Evolutionary conservation across 2,113 vertebrate genomes (phyloP).

Genomic region (Ascaphus truei): DNA sequence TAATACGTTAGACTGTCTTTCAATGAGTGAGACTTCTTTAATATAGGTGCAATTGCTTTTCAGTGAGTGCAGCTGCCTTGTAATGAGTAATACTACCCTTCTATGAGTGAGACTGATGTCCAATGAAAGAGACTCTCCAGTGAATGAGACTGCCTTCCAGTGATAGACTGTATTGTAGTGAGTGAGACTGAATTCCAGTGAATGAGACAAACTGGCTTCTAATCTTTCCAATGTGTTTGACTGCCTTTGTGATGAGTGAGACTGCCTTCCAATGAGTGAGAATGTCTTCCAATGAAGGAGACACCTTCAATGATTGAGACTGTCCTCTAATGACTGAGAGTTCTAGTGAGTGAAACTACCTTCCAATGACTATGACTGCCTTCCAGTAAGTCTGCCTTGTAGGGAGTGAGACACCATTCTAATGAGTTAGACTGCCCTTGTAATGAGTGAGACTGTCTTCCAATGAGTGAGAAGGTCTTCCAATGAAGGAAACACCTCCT

Average conservation of each 20-base stretch:
- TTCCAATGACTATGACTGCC: background rate
- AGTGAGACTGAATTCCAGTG: background rate
- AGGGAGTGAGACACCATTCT: background rate
- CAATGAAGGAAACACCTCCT: background rate
- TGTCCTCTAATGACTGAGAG: background rate
- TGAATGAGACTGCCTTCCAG: background rate
- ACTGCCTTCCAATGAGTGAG: background rate
- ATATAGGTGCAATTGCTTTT: too few species aligned
- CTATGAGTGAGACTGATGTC: background rate
- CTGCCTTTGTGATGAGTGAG: background rate
- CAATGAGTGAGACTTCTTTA: background rate
- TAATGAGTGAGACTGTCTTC: background rate
- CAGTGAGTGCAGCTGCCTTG: too few species aligned
- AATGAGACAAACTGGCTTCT: background rate
- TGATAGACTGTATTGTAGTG: background rate
- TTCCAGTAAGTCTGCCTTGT: background rate
- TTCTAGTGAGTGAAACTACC: background rate
- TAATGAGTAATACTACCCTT: too few species aligned
- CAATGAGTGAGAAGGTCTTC: background rate
- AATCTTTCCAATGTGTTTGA: background rate
- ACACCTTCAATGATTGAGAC: background rate
- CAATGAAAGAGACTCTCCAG: background rate
- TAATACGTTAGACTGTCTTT: background rate
- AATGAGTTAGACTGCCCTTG: background rate
- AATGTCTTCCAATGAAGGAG: background rate